A percentile compares a stretch with the other conserved stretches of the same genome.
Conservation (phyloP, 2,113 vertebrate genomes). For the Dicerorhinus sumatrensis region DNA sequence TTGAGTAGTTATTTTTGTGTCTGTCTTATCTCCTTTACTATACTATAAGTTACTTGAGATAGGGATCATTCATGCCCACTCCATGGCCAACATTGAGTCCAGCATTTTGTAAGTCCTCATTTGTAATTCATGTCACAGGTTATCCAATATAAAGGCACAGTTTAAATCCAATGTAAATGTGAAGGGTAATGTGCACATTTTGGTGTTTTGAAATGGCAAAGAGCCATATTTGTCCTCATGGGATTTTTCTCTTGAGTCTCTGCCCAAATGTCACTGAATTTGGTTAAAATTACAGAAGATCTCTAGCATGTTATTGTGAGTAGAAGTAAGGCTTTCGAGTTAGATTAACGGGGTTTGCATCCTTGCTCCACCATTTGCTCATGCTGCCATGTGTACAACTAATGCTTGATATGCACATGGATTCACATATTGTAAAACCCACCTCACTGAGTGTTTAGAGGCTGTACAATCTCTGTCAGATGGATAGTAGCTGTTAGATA, state of each 20-base stretch:
- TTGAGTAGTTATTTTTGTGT: neutral
- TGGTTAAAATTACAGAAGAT: constrained; percentile 60
- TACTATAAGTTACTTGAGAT: neutral
- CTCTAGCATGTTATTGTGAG: neutral
- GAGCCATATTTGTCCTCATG: constrained; percentile 47
- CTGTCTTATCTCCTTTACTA: neutral
- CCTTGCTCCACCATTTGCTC: neutral
- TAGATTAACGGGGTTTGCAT: neutral
- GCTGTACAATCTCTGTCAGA: neutral
- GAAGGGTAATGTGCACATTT: constrained; percentile 58
- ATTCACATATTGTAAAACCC: neutral
- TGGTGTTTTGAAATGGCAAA: constrained; percentile 69
- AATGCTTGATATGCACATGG: neutral
- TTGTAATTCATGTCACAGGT: constrained; percentile 26
- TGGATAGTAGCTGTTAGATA: neutral
- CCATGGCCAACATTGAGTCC: neutral
- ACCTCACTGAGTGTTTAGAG: neutral
- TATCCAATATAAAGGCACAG: constrained; percentile 7
- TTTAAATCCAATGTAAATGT: constrained; percentile 53
- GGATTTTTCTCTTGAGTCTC: constrained; percentile 31
- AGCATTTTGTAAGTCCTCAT: constrained; percentile 28
- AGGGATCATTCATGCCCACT: neutral
- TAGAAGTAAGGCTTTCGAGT: neutral
- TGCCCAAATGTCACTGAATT: constrained; percentile 65
- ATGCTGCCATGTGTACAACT: neutral